These are phyloP conservation scores for Ernsta delagoae DNA, from an alignment of 2,888 invertebrate genomes.

Conservation along the genomic window DNA sequence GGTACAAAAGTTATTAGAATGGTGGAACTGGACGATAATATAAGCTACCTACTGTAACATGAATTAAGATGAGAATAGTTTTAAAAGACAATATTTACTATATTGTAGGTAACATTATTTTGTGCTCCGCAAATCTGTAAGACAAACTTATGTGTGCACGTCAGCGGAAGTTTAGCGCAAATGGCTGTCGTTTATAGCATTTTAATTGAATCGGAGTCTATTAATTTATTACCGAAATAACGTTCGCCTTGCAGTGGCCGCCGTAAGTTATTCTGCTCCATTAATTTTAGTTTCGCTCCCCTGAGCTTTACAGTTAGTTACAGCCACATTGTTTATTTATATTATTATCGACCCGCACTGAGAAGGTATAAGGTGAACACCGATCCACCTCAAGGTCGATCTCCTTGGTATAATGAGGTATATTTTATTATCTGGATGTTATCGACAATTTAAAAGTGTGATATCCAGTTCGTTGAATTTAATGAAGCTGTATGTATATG, in stretches of 20 bases:
- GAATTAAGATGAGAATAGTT: too few relatives aligned
- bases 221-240: conserved; percentile 47
- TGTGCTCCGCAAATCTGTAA: neutral
- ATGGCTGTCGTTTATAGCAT: conserved; percentile 40
- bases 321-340: conserved; percentile 37
- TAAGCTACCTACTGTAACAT: too few relatives aligned
- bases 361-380: conserved; percentile 19
- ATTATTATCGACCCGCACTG: conserved; percentile 30
- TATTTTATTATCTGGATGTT: too few relatives aligned
- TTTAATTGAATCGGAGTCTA: conserved; percentile 49
- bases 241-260: conserved; percentile 39
- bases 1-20: too few relatives aligned
- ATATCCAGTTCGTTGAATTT: too few relatives aligned
- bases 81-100: too few relatives aligned
- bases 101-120: too few relatives aligned
- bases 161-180: conserved; percentile 20
- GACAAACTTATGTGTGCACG: neutral
- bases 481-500: too few relatives aligned
- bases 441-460: too few relatives aligned
- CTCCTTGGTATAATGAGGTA: neutral
- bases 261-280: conserved; percentile 41
- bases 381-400: neutral
- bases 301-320: conserved; percentile 41
- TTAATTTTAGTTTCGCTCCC: conserved; percentile 42
- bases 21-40: too few relatives aligned